Percentiles rank a stretch among this genome's conserved stretches.
phyloP scores from a whole-genome alignment of 1,140 invertebrate species.

The Leucophenga varia region DNA sequence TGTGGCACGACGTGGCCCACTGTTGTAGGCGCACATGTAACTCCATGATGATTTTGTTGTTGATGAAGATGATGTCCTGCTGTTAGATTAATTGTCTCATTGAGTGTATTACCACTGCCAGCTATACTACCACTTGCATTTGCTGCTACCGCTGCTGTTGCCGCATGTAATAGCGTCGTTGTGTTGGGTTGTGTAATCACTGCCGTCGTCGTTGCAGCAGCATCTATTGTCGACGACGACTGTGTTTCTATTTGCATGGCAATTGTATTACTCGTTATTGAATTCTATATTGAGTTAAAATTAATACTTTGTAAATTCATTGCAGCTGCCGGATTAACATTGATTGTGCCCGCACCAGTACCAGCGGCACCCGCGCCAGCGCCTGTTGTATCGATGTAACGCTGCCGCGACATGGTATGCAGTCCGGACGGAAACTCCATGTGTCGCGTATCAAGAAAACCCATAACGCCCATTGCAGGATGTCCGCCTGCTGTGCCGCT shows the following conservation, averaged over 20 bases:
- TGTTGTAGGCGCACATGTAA: constrained; percentile 21
- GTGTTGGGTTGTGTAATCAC: constrained; percentile 20
- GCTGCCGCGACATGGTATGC: constrained; percentile 57
- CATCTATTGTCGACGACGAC: constrained; percentile 19
- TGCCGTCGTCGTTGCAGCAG: constrained; percentile 9
- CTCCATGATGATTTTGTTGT: no score
- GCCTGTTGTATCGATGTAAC: constrained; percentile 56
- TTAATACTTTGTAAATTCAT: constrained; percentile 72
- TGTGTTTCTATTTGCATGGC: constrained; percentile 23
- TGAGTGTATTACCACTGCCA: neutral
- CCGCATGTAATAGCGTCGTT: constrained; percentile 33
- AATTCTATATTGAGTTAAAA: constrained; percentile 70
- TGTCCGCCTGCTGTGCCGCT: constrained; percentile 34
- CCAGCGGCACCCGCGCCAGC: constrained; percentile 32
- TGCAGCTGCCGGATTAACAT: constrained; percentile 57
- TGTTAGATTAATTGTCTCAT: neutral
- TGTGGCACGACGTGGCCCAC: constrained; percentile 36
- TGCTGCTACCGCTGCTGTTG: constrained; percentile 40
- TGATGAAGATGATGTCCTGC: neutral
- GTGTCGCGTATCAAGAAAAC: constrained; percentile 64
- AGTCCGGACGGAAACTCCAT: constrained; percentile 59
- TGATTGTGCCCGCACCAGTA: constrained; percentile 43
- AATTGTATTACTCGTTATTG: constrained; percentile 38
- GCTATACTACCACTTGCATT: constrained; percentile 48
- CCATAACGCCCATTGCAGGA: constrained; percentile 60